Percentiles rank a stretch among this genome's conserved stretches.
phyloP scores from a whole-genome alignment of 2,888 invertebrate genomes.

The Mactromeris polynyma region DNA sequence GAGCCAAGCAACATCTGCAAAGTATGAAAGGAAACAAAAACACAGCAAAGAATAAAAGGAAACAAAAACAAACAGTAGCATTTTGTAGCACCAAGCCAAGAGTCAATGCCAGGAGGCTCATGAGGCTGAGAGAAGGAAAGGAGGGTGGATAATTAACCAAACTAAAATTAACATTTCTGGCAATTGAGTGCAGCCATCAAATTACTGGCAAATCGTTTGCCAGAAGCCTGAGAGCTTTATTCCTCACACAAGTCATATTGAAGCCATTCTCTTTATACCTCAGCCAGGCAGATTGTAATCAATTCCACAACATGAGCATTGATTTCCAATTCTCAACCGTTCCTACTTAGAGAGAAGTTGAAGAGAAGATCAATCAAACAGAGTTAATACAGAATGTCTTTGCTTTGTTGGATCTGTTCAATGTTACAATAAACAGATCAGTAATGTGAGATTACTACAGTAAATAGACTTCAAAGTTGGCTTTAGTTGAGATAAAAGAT shows the following conservation, averaged over 20 bases:
- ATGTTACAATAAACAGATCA: slow-evolving; percentile 20
- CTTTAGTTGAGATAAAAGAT: background rate
- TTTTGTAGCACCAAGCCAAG: background rate
- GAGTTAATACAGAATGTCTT: slow-evolving; percentile 27
- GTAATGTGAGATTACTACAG: slow-evolving; percentile 13
- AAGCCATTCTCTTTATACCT: slow-evolving; percentile 47
- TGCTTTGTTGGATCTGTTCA: slow-evolving; percentile 13
- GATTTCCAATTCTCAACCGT: slow-evolving; percentile 34
- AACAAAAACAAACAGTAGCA: slow-evolving; percentile 21
- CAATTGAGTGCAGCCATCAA: slow-evolving; percentile 44
- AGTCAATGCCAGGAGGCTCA: background rate
- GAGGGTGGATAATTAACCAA: slow-evolving; percentile 29
- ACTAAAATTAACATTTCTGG: slow-evolving; percentile 38
- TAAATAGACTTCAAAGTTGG: slow-evolving; percentile 16
- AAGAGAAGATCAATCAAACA: slow-evolving; percentile 1
- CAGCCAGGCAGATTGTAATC: slow-evolving; percentile 40
- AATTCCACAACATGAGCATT: slow-evolving; percentile 38
- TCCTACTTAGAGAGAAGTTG: background rate
- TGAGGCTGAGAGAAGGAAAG: background rate
- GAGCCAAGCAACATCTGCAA: slow-evolving; percentile 45
- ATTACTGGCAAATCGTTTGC: slow-evolving; percentile 43
- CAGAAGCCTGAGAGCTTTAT: slow-evolving; percentile 36
- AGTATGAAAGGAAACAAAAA: slow-evolving; percentile 41
- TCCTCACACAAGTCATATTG: slow-evolving; percentile 42
- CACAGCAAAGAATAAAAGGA: background rate